Conservation (phyloP, 2,113 vertebrate genomes). For the Polyodon spathula region DNA sequence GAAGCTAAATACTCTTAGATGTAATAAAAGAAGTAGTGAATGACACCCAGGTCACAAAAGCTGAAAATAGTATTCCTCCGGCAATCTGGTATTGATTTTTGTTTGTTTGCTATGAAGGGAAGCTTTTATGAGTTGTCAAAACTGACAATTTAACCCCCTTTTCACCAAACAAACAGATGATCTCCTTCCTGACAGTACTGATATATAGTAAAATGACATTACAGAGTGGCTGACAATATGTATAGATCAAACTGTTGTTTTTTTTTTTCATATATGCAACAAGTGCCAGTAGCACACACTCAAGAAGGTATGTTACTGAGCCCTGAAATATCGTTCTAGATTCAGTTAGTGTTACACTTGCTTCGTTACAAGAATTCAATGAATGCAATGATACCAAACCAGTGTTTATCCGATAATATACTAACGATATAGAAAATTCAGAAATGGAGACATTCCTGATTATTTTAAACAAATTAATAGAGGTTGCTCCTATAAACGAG, state of each 20-base stretch:
- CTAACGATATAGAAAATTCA: too few relatives aligned
- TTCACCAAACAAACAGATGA: conserved; percentile 59
- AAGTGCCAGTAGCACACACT: conserved; percentile 1
- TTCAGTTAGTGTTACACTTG: too few relatives aligned
- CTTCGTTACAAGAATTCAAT: too few relatives aligned
- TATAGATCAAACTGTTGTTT: too few relatives aligned
- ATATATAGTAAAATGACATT: conserved; percentile 50
- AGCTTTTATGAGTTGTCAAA: conserved; percentile 64
- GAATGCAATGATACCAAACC: too few relatives aligned
- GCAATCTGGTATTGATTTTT: conserved; percentile 80
- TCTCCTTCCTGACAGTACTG: conserved; percentile 52
- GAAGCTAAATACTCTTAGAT: conserved; percentile 76
- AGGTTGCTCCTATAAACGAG: too few relatives aligned
- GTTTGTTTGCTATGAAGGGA: conserved; percentile 62
- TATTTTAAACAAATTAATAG: too few relatives aligned
- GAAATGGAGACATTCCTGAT: too few relatives aligned
- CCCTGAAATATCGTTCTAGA: too few relatives aligned
- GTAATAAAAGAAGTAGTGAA: conserved; percentile 74
- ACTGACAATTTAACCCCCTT: conserved; percentile 66
- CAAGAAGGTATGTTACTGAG: conserved; percentile 7
- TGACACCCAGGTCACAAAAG: conserved; percentile 71
- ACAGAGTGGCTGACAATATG: conserved; percentile 41
- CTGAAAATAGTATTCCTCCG: conserved; percentile 65
- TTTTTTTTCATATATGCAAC: conserved; percentile 12
- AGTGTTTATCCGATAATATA: too few relatives aligned